These are phyloP conservation scores for Trogon surrucura DNA, from an alignment of 2,113 vertebrate species.

Conservation along the genomic window DNA sequence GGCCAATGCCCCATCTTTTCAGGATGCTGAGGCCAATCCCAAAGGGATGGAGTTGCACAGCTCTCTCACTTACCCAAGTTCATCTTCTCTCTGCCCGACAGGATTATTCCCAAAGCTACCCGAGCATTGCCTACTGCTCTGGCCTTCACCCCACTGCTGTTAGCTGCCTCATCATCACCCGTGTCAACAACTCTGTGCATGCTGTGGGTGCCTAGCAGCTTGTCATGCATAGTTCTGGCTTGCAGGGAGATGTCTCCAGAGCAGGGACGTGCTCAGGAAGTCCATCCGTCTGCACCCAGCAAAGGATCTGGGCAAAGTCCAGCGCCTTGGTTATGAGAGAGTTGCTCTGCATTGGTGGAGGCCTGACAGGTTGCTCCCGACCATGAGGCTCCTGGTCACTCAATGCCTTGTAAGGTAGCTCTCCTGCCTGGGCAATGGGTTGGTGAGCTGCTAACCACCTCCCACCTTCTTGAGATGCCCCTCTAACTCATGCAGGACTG, in stretches of 20 bases:
- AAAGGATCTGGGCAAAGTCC: not conserved
- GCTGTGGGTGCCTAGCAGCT: not conserved
- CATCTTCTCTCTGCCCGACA: not conserved
- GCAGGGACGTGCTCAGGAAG: not conserved
- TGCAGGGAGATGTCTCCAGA: not conserved
- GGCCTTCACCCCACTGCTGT: not conserved
- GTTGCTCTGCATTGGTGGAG: not conserved
- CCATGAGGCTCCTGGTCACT: not conserved
- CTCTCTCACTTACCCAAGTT: not conserved
- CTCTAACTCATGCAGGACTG: not conserved
- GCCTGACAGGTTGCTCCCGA: not conserved
- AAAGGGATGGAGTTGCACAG: not conserved
- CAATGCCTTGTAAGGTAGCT: not conserved
- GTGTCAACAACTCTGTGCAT: accelerated
- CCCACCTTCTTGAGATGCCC: not conserved
- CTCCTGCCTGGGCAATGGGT: not conserved
- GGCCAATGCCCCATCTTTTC: not conserved
- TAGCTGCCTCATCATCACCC: not conserved
- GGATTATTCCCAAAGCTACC: not conserved
- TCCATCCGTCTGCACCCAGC: not conserved
- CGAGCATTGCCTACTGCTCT: not conserved
- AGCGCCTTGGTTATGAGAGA: not conserved
- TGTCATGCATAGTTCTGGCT: accelerated
- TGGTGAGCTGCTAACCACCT: not conserved
- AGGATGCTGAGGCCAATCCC: accelerated